A percentile compares a stretch with the other conserved stretches of the same genome.
Evolutionary conservation across 2,888 invertebrate genomes (phyloP).

Genomic region (Phyto melanocephala): DNA sequence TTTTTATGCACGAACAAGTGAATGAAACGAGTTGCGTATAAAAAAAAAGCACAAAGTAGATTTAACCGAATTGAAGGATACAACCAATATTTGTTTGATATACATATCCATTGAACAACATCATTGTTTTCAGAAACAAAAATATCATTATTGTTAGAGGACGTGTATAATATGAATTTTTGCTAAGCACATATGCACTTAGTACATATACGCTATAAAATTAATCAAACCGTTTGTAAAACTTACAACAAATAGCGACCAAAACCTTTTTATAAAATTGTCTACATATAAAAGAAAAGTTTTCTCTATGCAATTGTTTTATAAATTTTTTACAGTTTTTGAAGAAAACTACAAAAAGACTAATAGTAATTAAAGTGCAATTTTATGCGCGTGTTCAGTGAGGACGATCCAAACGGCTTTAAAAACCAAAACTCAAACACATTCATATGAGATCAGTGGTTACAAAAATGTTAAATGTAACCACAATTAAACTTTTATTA

Average conservation of each 20-base stretch:
- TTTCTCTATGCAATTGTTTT: slow-evolving; percentile 20
- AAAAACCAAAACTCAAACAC: background rate
- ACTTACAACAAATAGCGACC: background rate
- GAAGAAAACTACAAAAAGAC: slow-evolving; percentile 22
- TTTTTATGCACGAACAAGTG: too few relatives aligned
- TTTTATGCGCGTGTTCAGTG: slow-evolving; percentile 76
- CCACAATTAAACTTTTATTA: slow-evolving; percentile 60
- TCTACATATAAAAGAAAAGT: background rate
- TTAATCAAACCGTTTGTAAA: background rate
- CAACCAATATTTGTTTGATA: too few relatives aligned
- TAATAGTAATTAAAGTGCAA: slow-evolving; percentile 69
- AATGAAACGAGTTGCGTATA: too few relatives aligned
- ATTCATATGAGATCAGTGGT: slow-evolving; percentile 13
- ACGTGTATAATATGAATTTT: background rate
- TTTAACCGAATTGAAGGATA: too few relatives aligned
- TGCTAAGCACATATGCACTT: too few relatives aligned
- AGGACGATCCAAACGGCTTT: slow-evolving; percentile 69
- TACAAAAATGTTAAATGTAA: slow-evolving; percentile 51
- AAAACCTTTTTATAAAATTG: background rate
- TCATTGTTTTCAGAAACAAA: too few relatives aligned
- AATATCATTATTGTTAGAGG: too few relatives aligned
- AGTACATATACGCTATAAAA: too few relatives aligned
- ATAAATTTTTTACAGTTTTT: slow-evolving; percentile 8
- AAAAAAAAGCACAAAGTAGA: too few relatives aligned
- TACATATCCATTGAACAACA: too few relatives aligned